These are phyloP conservation scores for Leptoclinus maculatus DNA, from an alignment of 2,797 vertebrate species.

Conservation along the genomic window DNA sequence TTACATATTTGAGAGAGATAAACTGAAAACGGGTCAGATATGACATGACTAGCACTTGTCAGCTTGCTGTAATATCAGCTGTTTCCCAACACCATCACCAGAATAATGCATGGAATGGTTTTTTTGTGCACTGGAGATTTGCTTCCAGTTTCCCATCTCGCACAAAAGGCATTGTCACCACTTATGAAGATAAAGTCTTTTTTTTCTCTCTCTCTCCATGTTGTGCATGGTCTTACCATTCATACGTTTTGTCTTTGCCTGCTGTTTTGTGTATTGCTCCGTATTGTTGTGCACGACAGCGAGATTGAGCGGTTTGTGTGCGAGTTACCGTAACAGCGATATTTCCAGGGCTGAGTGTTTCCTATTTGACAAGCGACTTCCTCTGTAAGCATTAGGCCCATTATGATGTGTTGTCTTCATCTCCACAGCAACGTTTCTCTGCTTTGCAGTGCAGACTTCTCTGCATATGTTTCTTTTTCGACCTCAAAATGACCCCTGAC, in stretches of 20 bases:
- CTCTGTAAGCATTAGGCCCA: slow-evolving; percentile 51
- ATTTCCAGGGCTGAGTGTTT: slow-evolving; percentile 48
- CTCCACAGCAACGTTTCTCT: slow-evolving; percentile 25
- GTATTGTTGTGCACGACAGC: slow-evolving; percentile 14
- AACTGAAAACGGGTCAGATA: neutral
- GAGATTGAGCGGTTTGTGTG: slow-evolving; percentile 37
- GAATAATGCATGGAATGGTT: no score
- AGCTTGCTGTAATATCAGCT: neutral
- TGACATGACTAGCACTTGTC: neutral
- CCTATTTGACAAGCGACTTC: slow-evolving; percentile 59
- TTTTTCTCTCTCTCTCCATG: neutral
- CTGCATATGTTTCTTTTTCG: neutral
- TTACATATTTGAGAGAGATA: no score
- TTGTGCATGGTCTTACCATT: neutral
- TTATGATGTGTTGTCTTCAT: slow-evolving; percentile 56
- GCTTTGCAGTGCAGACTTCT: slow-evolving; percentile 17
- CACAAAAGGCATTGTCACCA: neutral
- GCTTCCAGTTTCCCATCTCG: no score
- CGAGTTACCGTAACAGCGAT: slow-evolving; percentile 48
- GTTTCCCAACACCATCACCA: no score
- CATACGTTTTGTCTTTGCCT: neutral
- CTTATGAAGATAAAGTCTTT: slow-evolving; percentile 3
- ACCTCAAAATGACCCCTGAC: slow-evolving; percentile 40
- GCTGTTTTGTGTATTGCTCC: slow-evolving; percentile 14
- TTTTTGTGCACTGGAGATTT: no score